Evolutionary conservation across 2,888 invertebrate species (phyloP).

Genomic region (Ennomos erosarius): DNA sequence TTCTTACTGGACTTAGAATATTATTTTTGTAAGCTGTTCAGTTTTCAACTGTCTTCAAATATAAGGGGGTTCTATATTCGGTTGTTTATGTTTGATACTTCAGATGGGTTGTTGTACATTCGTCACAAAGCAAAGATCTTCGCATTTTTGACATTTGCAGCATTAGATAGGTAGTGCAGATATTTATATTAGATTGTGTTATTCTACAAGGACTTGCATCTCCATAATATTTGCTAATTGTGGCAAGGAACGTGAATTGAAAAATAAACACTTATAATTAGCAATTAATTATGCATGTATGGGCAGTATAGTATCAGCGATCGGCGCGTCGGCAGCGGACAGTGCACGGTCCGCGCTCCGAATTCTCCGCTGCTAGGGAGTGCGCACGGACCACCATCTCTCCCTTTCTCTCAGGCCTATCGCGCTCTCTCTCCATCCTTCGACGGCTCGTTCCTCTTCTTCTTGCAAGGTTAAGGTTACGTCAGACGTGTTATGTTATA

Average conservation of each 20-base stretch:
- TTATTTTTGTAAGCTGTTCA: too few relatives aligned
- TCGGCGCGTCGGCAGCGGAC: constrained; percentile 39
- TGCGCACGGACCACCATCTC: constrained; percentile 58
- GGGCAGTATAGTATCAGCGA: constrained; percentile 40
- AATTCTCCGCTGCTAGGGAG: constrained; percentile 41
- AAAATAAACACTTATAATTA: constrained; percentile 28
- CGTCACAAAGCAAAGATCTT: too few relatives aligned
- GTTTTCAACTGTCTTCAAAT: too few relatives aligned
- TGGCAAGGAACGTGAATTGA: constrained; percentile 17
- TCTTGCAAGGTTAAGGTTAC: constrained; percentile 86
- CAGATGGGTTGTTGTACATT: too few relatives aligned
- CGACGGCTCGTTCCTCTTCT: constrained; percentile 83
- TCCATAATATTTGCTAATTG: constrained; percentile 19
- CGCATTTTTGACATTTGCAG: not conserved
- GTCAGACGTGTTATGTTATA: constrained; percentile 86
- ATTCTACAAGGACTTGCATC: constrained; percentile 13
- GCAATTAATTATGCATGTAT: constrained; percentile 39
- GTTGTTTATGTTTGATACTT: too few relatives aligned
- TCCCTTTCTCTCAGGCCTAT: constrained; percentile 82
- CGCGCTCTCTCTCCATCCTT: constrained; percentile 84
- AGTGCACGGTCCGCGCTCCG: constrained; percentile 48
- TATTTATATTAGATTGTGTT: constrained; percentile 4
- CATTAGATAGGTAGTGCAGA: not conserved
- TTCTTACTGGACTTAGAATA: too few relatives aligned
- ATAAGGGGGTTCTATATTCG: too few relatives aligned